Percentiles rank a stretch among this genome's conserved stretches.
These are phyloP conservation scores for Heteromyza rotundicornis DNA, from an alignment of 2,888 invertebrate genomes.

Conservation along the genomic window DNA sequence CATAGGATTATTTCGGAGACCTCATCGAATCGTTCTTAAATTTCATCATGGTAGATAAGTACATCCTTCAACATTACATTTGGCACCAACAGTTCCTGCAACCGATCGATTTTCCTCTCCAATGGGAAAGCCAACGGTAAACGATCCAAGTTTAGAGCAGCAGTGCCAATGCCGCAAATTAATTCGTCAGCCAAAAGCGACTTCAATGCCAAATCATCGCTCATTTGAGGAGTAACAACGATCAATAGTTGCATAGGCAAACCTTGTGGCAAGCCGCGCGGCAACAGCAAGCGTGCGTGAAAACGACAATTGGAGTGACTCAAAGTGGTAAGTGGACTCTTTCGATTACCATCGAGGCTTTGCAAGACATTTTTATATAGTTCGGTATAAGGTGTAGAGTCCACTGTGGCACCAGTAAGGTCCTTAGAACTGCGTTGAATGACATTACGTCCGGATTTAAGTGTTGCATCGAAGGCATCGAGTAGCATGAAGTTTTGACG, in stretches of 20 bases:
- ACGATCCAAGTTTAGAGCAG: conserved; percentile 65
- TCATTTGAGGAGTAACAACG: conserved; percentile 64
- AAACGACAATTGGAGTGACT: conserved; percentile 64
- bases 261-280: conserved; percentile 69
- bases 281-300: conserved; percentile 70
- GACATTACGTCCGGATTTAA: conserved; percentile 64
- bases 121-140: conserved; percentile 73
- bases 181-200: conserved; percentile 12
- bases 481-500: conserved; percentile 71
- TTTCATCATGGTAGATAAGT: conserved; percentile 33
- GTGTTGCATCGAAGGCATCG: conserved; percentile 67
- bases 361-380: conserved; percentile 64
- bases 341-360: conserved; percentile 61
- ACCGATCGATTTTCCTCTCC: conserved; percentile 69
- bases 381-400: conserved; percentile 63
- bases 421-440: conserved; percentile 45
- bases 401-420: conserved; percentile 64
- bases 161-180: conserved; percentile 58
- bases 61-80: conserved; percentile 61
- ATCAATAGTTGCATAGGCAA: conserved; percentile 69
- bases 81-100: conserved; percentile 65
- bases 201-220: conserved; percentile 26
- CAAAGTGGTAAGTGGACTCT: conserved; percentile 24
- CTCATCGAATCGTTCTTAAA: too few relatives aligned
- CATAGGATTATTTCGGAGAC: too few relatives aligned